A percentile compares a stretch with the other conserved stretches of the same genome.
These are phyloP conservation scores for Cyphomyrus discorhynchus DNA, from an alignment of 2,113 vertebrate species.

Conservation along the genomic window DNA sequence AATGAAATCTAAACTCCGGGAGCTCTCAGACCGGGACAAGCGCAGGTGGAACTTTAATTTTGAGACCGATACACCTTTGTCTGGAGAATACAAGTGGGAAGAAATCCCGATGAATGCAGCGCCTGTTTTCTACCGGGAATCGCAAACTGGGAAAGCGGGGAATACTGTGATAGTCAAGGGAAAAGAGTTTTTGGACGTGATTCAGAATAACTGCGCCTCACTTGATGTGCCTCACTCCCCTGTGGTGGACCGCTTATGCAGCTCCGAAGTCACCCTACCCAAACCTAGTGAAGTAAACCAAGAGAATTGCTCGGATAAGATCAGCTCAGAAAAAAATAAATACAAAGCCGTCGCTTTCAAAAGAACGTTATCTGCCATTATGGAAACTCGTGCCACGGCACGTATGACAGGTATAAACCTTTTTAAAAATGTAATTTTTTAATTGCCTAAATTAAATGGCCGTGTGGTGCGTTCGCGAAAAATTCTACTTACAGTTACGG, in stretches of 20 bases:
- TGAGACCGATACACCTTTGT: slow-evolving; percentile 69
- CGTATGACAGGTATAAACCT: slow-evolving; percentile 66
- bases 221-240: slow-evolving; percentile 29
- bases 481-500: background rate
- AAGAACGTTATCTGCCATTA: slow-evolving; percentile 36
- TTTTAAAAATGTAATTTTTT: background rate
- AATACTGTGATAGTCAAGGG: slow-evolving; percentile 38
- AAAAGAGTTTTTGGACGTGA: background rate
- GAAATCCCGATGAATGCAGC: slow-evolving; percentile 61
- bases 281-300: slow-evolving; percentile 48
- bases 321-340: slow-evolving; percentile 50
- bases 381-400: slow-evolving; percentile 30
- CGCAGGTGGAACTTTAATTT: slow-evolving; percentile 89
- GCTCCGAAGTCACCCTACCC: slow-evolving; percentile 42
- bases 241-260: slow-evolving; percentile 38
- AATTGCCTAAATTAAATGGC: background rate
- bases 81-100: slow-evolving; percentile 76
- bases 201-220: slow-evolving; percentile 27
- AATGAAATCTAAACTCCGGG: slow-evolving; percentile 64
- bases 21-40: slow-evolving; percentile 74
- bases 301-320: slow-evolving; percentile 58
- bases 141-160: slow-evolving; percentile 59
- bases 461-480: background rate
- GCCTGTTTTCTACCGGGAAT: slow-evolving; percentile 78
- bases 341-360: slow-evolving; percentile 40